phyloP scores from a whole-genome alignment of 2,113 vertebrate genomes.

The Neopipo cinnamomea region DNA sequence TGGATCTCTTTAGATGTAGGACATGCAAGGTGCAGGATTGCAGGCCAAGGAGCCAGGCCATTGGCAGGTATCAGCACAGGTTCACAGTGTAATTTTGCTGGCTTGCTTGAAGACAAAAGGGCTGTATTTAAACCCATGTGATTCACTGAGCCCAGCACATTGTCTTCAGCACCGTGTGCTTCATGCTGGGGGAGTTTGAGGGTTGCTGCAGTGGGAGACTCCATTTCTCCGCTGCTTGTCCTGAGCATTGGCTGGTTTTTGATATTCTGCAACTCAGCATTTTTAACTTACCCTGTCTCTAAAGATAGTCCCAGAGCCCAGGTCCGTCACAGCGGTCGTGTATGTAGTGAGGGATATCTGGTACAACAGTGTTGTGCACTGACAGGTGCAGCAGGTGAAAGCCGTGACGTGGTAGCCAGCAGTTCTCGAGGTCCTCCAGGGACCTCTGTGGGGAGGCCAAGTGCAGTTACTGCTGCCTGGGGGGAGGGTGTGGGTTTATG shows the following conservation, averaged over 20 bases:
- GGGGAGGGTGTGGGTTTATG: neutral
- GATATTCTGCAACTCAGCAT: neutral
- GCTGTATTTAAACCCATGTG: neutral
- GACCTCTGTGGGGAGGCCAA: neutral
- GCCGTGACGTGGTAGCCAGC: neutral
- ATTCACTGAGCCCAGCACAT: fast-evolving
- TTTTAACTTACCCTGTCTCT: neutral
- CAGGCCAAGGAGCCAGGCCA: neutral
- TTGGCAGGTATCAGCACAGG: neutral
- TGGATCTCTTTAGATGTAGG: fast-evolving
- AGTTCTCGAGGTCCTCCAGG: neutral
- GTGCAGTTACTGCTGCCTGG: fast-evolving
- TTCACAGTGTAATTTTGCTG: neutral
- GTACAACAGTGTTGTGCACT: fast-evolving
- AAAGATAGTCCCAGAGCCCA: neutral
- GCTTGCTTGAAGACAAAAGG: neutral
- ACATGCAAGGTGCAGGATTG: too few relatives aligned
- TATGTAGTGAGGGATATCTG: neutral
- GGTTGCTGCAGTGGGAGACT: neutral
- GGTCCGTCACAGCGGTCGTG: fast-evolving
- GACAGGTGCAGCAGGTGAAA: neutral
- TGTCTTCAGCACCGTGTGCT: fast-evolving
- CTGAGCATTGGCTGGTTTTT: fast-evolving
- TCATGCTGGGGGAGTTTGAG: neutral
- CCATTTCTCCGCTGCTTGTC: neutral